Base-by-base conservation (phyloP, 2,888 invertebrate genomes). In the Dynastes tityus region DNA sequence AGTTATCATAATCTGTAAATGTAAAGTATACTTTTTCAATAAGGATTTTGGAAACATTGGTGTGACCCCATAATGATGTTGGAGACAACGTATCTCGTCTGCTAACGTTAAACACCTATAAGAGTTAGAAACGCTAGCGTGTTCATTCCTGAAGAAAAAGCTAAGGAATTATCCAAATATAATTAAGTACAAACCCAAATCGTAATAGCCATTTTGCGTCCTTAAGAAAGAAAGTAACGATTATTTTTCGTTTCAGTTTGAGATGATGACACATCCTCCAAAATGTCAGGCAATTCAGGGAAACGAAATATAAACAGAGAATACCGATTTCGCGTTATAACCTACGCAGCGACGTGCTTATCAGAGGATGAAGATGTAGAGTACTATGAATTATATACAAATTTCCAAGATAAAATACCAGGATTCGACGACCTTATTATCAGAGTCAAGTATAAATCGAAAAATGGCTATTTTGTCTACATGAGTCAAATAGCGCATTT, bases 321-420 rank as follows among this genome's bases (percentile, higher is more conserved):
- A 22, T 73, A 40, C 11, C 73, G 58, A 37, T 73, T 45, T 11
- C 32, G 32, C 3, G 32, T 73, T 22, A 58, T 73, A 2, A 73
- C 73, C 13, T 73, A 73, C 16, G 73, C 73, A 5, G 73, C 73
- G 22, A 58, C 73, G 8, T 73, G 73, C 16, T 16, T 58, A 16
- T 58, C 73, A 22, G 73, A 73, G 37, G 13, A 73, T 13, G 3
- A 58, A 40, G 58, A 73, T 22, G 73, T 73, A 5, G 58, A 22
- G 16, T 3, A 73, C 22, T 73, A 58, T 40, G 22, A 73, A 27
- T 22, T 73, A n/a, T 73, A 58, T 29, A 73, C 73, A 8, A 73
- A 73, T 37, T 32, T n/a, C n/a, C n/a, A n/a, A n/a, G 22, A 73
- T 40, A 16, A 16, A 16, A 51, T 73, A 11, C 58, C 73, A 8